A percentile compares a stretch with the other conserved stretches of the same genome.
These are phyloP conservation scores for Cylindroiulus punctatus DNA, from an alignment of 2,888 invertebrate species.

Conservation along the genomic window DNA sequence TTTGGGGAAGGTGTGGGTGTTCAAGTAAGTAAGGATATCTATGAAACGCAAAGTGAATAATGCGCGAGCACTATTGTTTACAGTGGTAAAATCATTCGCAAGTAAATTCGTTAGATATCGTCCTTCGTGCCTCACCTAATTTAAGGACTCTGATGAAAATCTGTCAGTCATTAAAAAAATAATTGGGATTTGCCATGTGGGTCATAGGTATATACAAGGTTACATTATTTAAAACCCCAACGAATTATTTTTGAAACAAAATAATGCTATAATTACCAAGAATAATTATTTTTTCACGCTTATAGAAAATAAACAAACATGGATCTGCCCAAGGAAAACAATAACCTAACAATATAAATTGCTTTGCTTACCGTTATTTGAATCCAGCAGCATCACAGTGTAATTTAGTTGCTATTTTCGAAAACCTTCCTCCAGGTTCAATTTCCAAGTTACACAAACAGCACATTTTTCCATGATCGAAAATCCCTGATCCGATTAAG, in stretches of 20 bases:
- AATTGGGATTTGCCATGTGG: not conserved
- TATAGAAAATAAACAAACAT: not conserved
- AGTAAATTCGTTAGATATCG: not conserved
- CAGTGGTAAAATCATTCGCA: not conserved
- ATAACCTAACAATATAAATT: not conserved
- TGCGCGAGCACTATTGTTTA: not conserved
- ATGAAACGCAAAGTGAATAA: not conserved
- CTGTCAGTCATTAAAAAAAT: not conserved
- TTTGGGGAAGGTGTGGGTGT: not conserved
- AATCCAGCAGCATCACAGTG: not conserved
- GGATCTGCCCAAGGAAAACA: not conserved
- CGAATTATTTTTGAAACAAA: not conserved
- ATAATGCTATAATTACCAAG: not conserved
- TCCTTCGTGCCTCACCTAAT: slow-evolving; percentile 8
- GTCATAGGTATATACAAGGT: not conserved
- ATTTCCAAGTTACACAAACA: not conserved
- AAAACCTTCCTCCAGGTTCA: not conserved
- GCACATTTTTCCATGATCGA: not conserved
- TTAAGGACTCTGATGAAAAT: not conserved
- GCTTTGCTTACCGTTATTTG: not conserved
- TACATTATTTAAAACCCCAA: not conserved
- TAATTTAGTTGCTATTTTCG: not conserved
- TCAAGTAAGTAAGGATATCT: not conserved
- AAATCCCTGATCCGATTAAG: too few relatives aligned
- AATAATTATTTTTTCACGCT: not conserved